Conservation (phyloP, 2,888 invertebrate genomes). For the Orthonychiurus folsomi region DNA sequence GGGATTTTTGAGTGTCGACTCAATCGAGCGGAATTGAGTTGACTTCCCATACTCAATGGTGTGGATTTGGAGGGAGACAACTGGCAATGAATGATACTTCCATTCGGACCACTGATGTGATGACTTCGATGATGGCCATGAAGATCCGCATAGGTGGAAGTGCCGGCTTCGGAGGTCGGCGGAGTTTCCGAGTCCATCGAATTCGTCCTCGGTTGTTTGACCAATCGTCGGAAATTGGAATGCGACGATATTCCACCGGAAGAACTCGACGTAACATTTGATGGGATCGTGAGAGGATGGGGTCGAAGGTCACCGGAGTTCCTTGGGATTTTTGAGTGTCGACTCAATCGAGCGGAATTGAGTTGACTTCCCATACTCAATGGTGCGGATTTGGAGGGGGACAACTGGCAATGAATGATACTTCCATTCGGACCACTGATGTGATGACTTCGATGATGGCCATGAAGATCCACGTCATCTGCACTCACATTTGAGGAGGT, state of each 20-base stretch:
- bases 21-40: neutral
- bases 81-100: neutral
- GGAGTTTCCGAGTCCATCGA: neutral
- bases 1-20: neutral
- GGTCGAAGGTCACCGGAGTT: too few species aligned
- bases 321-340: neutral
- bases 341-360: neutral
- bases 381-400: constrained; percentile 21
- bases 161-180: neutral
- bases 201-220: constrained; percentile 29
- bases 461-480: constrained; percentile 44
- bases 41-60: neutral
- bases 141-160: neutral
- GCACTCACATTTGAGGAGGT: constrained; percentile 52
- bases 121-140: constrained; percentile 16
- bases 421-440: too few species aligned
- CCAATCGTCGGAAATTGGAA: constrained; percentile 28
- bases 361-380: constrained; percentile 6
- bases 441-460: constrained; percentile 19
- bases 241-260: constrained; percentile 13
- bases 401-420: too few species aligned
- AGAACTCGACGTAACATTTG: neutral
- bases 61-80: neutral
- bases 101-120: too few species aligned
- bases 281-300: constrained; percentile 2